Base-by-base conservation (phyloP, 1,140 invertebrate genomes). In the Sitophilus oryzae region DNA sequence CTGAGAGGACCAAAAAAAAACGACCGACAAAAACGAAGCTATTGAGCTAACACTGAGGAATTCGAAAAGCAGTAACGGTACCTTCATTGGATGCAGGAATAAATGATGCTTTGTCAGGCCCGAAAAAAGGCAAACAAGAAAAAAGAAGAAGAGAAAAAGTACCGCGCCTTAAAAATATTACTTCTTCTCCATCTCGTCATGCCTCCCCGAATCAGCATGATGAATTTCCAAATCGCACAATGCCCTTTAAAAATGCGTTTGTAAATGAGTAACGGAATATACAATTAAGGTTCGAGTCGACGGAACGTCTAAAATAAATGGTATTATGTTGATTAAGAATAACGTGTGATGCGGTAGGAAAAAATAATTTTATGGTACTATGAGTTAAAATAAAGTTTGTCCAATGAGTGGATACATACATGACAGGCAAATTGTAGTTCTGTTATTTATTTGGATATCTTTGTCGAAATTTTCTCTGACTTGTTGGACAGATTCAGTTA, bases 21-120 rank as follows among this genome's bases (percentile, higher is more conserved):
- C 5, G 11, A 30, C 5, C 25, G 25, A 30, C 5, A 30, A 30
- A 6, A 30, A 30, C 25, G 25, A 30, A 11, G 25, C 25, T 30
- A 30, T 30, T 30, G 11, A 30, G 25, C 25, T 30, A 30, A 30
- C 25, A 30, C 25, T 30, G 5, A 6, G 5, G 5, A 6, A 30
- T 30, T 30, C 25, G 21, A 46, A 16, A 3, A 45, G 36, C 42
- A 30, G 40, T 53, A 53, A 38, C 51, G 42, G 42, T 45, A 46
- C 21, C 42, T n/a, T 35, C 41, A 46, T 46, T 46, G 43, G 35
- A 20, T 46, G 35, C 51, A 41, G 40, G 34, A 41, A 53, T 53
- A 46, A 53, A 46, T 46, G 43, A 53, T 46, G 42, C 51, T 53
- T 53, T 53, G 51, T 53, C 51, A 53, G 51, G n/a, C 25, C 36